phyloP scores from a whole-genome alignment of 2,888 invertebrate genomes.

The Andricus curvator region DNA sequence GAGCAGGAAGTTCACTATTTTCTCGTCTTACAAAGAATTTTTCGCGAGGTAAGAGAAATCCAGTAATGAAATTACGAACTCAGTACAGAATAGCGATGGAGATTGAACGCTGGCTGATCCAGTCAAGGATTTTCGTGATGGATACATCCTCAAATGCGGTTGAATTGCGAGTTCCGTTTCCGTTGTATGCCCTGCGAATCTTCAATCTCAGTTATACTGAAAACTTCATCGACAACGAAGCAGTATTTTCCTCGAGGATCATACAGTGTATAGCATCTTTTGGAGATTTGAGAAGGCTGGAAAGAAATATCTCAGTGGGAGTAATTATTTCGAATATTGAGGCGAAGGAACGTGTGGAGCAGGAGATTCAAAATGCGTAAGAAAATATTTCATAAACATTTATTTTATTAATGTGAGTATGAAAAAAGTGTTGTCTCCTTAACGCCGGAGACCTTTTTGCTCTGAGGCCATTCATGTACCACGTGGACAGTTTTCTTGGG shows the following conservation, averaged over 20 bases:
- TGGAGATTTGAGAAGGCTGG: slow-evolving; percentile 15
- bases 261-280: not conserved
- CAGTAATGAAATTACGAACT: not conserved
- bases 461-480: no score
- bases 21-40: not conserved
- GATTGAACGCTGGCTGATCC: not conserved
- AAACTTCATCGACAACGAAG: not conserved
- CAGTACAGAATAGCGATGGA: not conserved
- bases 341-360: not conserved
- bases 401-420: no score
- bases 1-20: not conserved
- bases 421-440: no score
- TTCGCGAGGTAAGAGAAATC: not conserved
- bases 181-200: not conserved
- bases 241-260: not conserved
- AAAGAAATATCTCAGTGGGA: slow-evolving; percentile 1
- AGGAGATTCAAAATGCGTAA: not conserved
- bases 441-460: no score
- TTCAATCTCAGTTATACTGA: slow-evolving; percentile 7
- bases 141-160: not conserved
- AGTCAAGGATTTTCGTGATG: not conserved
- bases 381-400: not conserved
- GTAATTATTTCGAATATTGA: not conserved
- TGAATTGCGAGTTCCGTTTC: not conserved
- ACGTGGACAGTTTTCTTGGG: no score